Conservation (phyloP, 2,113 vertebrate species). For the Chinchilla lanigera region DNA sequence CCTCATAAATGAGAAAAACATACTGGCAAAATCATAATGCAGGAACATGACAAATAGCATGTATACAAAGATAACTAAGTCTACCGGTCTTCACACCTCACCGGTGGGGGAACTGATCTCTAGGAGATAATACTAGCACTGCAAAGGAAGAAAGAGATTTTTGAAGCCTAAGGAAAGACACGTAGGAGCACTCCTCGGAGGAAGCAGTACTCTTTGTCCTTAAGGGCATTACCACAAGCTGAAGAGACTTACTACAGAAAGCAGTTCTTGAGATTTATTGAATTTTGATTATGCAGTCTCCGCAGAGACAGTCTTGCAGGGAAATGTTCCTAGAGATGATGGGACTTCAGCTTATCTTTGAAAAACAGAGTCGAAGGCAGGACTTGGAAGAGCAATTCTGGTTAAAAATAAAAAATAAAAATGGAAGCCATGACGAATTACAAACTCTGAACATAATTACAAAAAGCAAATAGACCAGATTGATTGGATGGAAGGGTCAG, state of each 20-base stretch:
- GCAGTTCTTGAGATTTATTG: background rate
- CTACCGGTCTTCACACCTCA: background rate
- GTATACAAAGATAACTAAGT: background rate
- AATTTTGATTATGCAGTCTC: background rate
- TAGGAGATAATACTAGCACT: background rate
- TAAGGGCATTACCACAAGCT: background rate
- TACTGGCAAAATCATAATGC: background rate
- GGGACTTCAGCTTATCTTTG: background rate
- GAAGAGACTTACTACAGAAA: background rate
- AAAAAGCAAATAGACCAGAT: background rate
- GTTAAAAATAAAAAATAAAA: background rate
- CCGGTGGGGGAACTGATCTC: background rate
- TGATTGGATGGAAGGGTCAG: background rate
- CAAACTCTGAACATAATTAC: background rate
- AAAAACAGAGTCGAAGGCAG: constrained; percentile 27
- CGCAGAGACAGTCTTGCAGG: background rate
- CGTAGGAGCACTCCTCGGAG: background rate
- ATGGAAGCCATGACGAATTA: background rate
- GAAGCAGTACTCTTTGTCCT: background rate
- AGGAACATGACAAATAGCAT: background rate
- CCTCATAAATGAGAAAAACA: background rate
- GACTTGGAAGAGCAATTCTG: constrained; percentile 6
- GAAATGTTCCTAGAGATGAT: background rate
- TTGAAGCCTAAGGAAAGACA: background rate
- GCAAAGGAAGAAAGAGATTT: background rate